Percentiles rank a stretch among this genome's conserved stretches.
phyloP scores from a whole-genome alignment of 2,113 vertebrate genomes.

The Dasyornis broadbenti region DNA sequence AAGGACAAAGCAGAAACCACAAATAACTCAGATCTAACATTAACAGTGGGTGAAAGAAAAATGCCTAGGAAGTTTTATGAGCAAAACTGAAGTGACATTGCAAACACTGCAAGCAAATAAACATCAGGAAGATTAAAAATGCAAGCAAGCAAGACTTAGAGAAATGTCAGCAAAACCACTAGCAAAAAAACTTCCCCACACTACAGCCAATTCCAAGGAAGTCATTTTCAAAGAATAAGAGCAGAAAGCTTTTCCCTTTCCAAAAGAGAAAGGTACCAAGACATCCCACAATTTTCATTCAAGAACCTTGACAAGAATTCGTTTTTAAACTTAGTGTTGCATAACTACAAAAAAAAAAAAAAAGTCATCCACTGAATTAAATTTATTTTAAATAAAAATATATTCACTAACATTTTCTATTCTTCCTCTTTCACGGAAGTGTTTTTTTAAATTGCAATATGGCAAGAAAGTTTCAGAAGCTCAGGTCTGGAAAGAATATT shows the following conservation, averaged over 20 bases:
- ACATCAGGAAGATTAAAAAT: constrained; percentile 2
- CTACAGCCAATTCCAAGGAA: not conserved
- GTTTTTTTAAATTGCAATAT: not conserved
- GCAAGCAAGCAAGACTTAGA: not conserved
- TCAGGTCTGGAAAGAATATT: not conserved
- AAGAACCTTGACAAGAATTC: not conserved
- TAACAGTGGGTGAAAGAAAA: not conserved
- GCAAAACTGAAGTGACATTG: not conserved
- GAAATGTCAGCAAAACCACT: not conserved
- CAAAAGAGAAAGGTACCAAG: not conserved
- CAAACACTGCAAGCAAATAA: not conserved
- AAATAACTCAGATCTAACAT: not conserved
- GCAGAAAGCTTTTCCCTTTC: not conserved
- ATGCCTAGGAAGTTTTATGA: not conserved
- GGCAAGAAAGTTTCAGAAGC: not conserved
- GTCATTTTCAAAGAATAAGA: not conserved
- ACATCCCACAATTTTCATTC: not conserved
- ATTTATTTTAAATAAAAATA: not conserved
- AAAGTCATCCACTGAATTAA: not conserved
- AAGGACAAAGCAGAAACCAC: not conserved
- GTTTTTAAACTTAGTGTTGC: not conserved
- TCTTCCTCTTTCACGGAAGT: not conserved
- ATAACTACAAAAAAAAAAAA: not conserved
- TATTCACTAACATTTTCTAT: not conserved
- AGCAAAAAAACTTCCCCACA: not conserved